Conservation (phyloP, 1,140 invertebrate species). For the Dolichoris vasculosae region DNA sequence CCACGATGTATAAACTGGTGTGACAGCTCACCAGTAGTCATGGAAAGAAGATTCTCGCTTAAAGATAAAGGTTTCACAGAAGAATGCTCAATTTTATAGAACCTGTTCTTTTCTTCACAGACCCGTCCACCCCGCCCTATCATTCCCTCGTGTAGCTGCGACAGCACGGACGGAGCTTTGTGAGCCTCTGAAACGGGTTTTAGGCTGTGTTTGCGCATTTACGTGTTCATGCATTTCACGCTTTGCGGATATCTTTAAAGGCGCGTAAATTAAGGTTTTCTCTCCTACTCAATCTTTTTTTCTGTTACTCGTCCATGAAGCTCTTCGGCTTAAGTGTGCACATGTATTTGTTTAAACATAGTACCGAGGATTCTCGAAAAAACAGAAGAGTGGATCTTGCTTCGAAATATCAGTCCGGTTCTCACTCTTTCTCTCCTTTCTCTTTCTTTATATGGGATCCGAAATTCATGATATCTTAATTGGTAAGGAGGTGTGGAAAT, state of each 20-base stretch:
- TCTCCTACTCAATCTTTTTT: conserved; percentile 39
- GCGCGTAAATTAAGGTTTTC: conserved; percentile 66
- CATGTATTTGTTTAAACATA: background rate
- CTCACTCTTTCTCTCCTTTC: conserved; percentile 31
- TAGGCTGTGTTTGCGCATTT: conserved; percentile 53
- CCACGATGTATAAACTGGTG: background rate
- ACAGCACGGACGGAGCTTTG: background rate
- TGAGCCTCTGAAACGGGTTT: conserved; percentile 64
- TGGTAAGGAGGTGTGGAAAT: conserved; percentile 21
- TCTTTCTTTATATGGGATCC: conserved; percentile 47
- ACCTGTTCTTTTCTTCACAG: conserved; percentile 65
- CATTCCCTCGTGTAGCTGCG: background rate
- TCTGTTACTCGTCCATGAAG: background rate
- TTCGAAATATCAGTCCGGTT: background rate
- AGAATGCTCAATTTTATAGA: conserved; percentile 72
- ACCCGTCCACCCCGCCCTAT: background rate
- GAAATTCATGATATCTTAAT: conserved; percentile 66
- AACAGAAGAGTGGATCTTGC: background rate
- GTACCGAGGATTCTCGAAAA: background rate
- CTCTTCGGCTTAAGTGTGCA: background rate
- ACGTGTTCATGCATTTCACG: conserved; percentile 60
- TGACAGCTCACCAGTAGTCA: background rate
- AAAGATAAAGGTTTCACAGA: conserved; percentile 69
- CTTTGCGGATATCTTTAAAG: conserved; percentile 61
- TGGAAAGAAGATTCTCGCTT: conserved; percentile 24